phyloP scores from a whole-genome alignment of 2,888 invertebrate genomes.

The Cerceris rybyensis region DNA sequence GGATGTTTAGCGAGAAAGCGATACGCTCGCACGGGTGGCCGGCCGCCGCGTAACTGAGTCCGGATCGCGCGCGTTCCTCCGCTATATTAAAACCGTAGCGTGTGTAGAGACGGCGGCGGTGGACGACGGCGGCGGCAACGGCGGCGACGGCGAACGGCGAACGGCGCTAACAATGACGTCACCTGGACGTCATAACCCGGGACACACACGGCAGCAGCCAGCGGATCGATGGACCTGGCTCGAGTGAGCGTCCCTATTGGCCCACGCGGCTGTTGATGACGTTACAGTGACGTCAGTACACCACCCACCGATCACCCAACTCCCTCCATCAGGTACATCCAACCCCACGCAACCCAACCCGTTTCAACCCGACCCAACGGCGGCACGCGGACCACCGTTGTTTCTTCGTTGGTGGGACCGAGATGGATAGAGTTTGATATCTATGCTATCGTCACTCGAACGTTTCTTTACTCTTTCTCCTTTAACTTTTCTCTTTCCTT shows the following conservation, averaged over 20 bases:
- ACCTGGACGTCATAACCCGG: conserved; percentile 75
- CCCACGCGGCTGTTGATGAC: conserved; percentile 67
- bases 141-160: conserved; percentile 70
- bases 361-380: conserved; percentile 35
- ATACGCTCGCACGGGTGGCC: conserved; percentile 77
- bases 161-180: conserved; percentile 78
- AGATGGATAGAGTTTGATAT: neutral
- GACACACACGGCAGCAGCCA: conserved; percentile 65
- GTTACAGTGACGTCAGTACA: conserved; percentile 67
- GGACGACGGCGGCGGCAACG: conserved; percentile 23
- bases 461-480: neutral
- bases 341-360: conserved; percentile 53
- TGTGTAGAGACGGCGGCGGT: conserved; percentile 76
- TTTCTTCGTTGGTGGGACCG: neutral
- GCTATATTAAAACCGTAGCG: conserved; percentile 81
- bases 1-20: conserved; percentile 51
- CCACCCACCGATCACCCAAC: conserved; percentile 52
- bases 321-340: conserved; percentile 16
- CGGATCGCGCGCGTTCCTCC: conserved; percentile 77
- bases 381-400: conserved; percentile 45
- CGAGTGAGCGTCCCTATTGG: conserved; percentile 69
- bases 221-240: conserved; percentile 73
- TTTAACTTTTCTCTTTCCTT: conserved; percentile 19
- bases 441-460: neutral
- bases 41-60: conserved; percentile 81